Evolutionary conservation across 2,888 invertebrate species (phyloP).

Genomic region (Liopterus haemorrhoidalis): DNA sequence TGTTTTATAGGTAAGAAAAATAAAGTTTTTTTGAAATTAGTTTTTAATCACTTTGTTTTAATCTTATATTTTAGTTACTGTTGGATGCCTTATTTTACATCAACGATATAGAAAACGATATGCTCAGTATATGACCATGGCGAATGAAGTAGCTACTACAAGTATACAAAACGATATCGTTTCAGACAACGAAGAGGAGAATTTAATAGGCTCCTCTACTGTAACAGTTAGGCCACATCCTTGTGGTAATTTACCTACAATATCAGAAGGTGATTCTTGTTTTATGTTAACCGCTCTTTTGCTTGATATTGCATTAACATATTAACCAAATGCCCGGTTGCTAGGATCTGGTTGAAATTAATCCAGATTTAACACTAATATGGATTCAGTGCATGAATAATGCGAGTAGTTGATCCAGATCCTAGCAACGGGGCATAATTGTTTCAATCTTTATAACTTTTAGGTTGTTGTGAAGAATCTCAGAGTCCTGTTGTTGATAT

Average conservation of each 20-base stretch:
- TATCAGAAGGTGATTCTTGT: conserved; percentile 47
- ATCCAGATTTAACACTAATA: too few relatives aligned
- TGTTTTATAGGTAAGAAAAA: conserved; percentile 65
- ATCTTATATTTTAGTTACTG: conserved; percentile 56
- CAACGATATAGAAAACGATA: conserved; percentile 70
- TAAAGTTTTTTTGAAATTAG: not conserved
- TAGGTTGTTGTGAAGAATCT: conserved; percentile 30
- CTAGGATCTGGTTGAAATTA: too few relatives aligned
- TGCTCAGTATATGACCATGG: conserved; percentile 58
- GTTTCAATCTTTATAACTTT: too few relatives aligned
- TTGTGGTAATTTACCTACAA: conserved; percentile 41
- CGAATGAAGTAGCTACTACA: conserved; percentile 51
- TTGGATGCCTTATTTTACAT: conserved; percentile 75
- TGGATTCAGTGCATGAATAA: too few relatives aligned
- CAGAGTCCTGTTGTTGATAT: conserved; percentile 53
- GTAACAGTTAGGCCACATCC: conserved; percentile 19
- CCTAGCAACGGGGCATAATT: not conserved
- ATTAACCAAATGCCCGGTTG: conserved; percentile 44
- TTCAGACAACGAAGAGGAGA: conserved; percentile 32
- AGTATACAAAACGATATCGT: conserved; percentile 34
- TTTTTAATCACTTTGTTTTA: conserved; percentile 15
- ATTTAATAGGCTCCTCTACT: conserved; percentile 12
- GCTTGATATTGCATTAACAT: too few relatives aligned
- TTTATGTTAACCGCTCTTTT: too few relatives aligned
- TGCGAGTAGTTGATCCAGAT: too few relatives aligned